phyloP scores from a whole-genome alignment of 2,797 vertebrate genomes.

The Columba guinea region DNA sequence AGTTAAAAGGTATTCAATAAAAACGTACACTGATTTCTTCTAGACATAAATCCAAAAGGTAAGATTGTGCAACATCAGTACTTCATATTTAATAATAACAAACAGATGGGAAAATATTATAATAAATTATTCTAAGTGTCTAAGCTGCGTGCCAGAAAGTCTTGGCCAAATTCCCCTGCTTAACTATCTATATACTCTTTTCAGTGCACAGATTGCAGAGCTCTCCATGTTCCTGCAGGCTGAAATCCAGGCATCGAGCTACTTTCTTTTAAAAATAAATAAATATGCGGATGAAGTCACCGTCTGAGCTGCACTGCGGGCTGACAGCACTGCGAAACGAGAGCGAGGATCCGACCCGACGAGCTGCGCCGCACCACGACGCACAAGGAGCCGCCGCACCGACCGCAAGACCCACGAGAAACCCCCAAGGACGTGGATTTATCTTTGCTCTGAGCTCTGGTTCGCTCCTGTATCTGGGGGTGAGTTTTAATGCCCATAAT shows the following conservation, averaged over 20 bases:
- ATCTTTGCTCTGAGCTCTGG: not conserved
- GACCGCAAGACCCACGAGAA: not conserved
- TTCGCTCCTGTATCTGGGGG: fast-evolving
- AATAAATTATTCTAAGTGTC: conserved; percentile 58
- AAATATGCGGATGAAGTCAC: not conserved
- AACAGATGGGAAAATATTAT: conserved; percentile 68
- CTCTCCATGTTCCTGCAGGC: not conserved
- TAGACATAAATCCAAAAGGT: conserved; percentile 58
- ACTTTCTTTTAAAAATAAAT: not conserved
- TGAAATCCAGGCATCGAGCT: fast-evolving
- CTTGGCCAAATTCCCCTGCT: conserved; percentile 14
- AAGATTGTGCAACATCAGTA: conserved; percentile 36
- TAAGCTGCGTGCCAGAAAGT: conserved; percentile 48
- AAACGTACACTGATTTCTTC: conserved; percentile 9
- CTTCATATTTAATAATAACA: conserved; percentile 68
- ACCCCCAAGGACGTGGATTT: not conserved
- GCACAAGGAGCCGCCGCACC: not conserved
- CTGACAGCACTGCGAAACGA: fast-evolving
- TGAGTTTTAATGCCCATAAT: not conserved
- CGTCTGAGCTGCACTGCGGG: fast-evolving
- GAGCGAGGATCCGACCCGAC: fast-evolving
- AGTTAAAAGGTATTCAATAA: not conserved
- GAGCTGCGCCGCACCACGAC: fast-evolving
- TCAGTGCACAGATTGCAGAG: not conserved
- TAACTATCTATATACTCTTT: conserved; percentile 5